Evolutionary conservation across 1,140 invertebrate species (phyloP).

Genomic region (Zeugodacus cucurbitae): DNA sequence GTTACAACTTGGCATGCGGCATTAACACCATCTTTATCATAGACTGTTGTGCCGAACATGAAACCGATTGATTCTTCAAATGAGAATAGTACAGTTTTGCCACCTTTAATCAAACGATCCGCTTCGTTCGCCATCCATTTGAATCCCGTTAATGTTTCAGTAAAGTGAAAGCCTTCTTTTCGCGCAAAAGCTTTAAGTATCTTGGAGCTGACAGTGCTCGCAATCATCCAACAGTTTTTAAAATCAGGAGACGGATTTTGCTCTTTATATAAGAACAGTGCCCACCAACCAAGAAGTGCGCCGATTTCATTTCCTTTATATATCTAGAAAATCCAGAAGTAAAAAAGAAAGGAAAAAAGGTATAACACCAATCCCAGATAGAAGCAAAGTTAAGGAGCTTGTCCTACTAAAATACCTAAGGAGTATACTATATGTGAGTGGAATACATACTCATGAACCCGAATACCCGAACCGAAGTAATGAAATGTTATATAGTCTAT

Average conservation of each 20-base stretch:
- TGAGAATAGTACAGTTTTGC: slow-evolving; percentile 88
- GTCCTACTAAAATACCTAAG: too few relatives aligned
- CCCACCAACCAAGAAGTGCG: slow-evolving; percentile 94
- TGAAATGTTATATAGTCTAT: too few relatives aligned
- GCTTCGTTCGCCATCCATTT: slow-evolving; percentile 99
- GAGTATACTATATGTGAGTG: too few relatives aligned
- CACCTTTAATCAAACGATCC: slow-evolving; percentile 74
- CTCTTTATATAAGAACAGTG: slow-evolving; percentile 72
- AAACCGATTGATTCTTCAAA: slow-evolving; percentile 97
- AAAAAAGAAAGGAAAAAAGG: too few relatives aligned
- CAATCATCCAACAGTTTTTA: slow-evolving; percentile 81
- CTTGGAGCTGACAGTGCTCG: slow-evolving; percentile 97
- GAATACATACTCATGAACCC: too few relatives aligned
- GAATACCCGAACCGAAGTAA: too few relatives aligned
- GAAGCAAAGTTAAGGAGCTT: too few relatives aligned
- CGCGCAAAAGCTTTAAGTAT: slow-evolving; percentile 86
- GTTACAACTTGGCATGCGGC: slow-evolving; percentile 85
- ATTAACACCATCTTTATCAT: slow-evolving; percentile 96
- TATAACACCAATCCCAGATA: too few relatives aligned
- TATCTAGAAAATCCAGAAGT: slow-evolving; percentile 66
- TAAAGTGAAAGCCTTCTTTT: slow-evolving; percentile 85
- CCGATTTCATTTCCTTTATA: slow-evolving; percentile 98
- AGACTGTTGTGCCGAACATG: slow-evolving; percentile 89
- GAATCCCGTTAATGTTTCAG: slow-evolving; percentile 98
- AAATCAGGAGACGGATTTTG: slow-evolving; percentile 67